These are phyloP conservation scores for Casuarius casuarius DNA, from an alignment of 2,113 vertebrate species.

Conservation along the genomic window DNA sequence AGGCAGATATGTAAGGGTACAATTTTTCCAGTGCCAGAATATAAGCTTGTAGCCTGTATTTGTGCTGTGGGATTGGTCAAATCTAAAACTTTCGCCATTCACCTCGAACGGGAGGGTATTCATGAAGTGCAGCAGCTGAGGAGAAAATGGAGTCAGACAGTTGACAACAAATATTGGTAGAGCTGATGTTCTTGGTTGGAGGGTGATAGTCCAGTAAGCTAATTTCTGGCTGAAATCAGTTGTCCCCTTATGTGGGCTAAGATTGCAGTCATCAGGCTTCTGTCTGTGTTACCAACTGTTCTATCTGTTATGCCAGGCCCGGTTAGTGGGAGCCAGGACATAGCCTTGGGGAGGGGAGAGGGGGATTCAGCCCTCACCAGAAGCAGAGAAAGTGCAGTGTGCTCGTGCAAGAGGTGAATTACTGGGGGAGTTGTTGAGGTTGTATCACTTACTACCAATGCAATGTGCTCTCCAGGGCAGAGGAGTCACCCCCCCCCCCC, in stretches of 20 bases:
- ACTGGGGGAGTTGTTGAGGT: background rate
- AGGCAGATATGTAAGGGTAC: background rate
- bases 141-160: background rate
- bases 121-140: slow-evolving; percentile 80
- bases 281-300: background rate
- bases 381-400: background rate
- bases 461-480: background rate
- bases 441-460: fast-evolving
- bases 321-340: fast-evolving
- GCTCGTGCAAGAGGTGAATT: background rate
- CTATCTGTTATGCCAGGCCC: background rate
- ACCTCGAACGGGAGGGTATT: slow-evolving; percentile 70
- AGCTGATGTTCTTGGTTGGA: background rate
- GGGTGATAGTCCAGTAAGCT: background rate
- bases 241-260: background rate
- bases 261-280: fast-evolving
- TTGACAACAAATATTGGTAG: too few relatives aligned
- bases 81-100: slow-evolving; percentile 66
- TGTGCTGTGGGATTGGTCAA: slow-evolving; percentile 79
- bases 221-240: background rate
- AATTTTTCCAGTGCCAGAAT: slow-evolving; percentile 79
- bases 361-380: background rate
- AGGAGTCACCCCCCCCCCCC: background rate
- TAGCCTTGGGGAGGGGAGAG: background rate
- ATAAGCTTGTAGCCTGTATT: slow-evolving; percentile 79